Evolutionary conservation across 1,140 invertebrate genomes (phyloP), one percentile per base, ranked within the genome.

Genomic region (honey bee (Apis mellifera)): DNA sequence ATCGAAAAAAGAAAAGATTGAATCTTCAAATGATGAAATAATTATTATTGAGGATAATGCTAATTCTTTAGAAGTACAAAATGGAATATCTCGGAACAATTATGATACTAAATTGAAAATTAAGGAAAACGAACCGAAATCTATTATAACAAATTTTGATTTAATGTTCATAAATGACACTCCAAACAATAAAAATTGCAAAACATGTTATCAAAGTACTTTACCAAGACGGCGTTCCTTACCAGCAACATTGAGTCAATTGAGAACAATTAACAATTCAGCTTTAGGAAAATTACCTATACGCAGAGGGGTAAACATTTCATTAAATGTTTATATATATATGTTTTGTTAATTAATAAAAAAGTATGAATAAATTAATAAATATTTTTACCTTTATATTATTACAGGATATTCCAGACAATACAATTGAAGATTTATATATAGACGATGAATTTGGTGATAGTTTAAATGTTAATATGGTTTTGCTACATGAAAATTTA

Each of bases 401-500:
- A n/a, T 90, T 90, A 17, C 70, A 90, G 87, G 86, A 89, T 65
- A 9, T 86, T 32, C 76, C 75, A 26, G 85, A 87, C 50, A 89
- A 48, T 76, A 89, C 86, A 3, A 70, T 88, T 5, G 91, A 93
- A 69, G 91, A 93, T 69, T 69, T 93, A 60, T 93, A 93, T 26
- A 91, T 93, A 77, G 92, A 93, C 26, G 92, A 93, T 73, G 92
- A 93, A 78, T 92, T 92, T 57, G 90, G 83, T 15, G 87, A 89
- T 32, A 87, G 50, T 68, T 88, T 93, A 65, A 92, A 90, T 48
- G 75, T 90, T 23, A 93, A 93, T 76, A 88, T 93, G 89, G 62
- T 90, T 52, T 84, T 92, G n/a, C 78, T 91, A 78, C 70, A 90
- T 15, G 85, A 89, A n/a, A 76, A 86, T 26, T 48, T 79, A 75